Evolutionary conservation across 2,888 invertebrate genomes (phyloP).

Genomic region (Lepeophtheirus nordmannii): DNA sequence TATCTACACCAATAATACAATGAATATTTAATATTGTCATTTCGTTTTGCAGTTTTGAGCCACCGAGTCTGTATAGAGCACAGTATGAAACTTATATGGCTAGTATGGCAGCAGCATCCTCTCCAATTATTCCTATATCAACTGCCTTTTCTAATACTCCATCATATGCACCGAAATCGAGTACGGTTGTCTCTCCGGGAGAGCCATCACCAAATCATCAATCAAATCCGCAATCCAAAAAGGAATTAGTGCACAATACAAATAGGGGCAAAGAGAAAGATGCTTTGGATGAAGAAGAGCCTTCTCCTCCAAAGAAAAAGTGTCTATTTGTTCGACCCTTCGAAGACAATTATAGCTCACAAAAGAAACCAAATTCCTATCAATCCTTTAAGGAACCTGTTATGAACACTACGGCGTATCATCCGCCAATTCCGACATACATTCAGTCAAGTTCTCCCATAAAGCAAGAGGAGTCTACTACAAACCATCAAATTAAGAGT

Average conservation of each 20-base stretch:
- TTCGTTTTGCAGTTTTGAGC: neutral
- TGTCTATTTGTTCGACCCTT: conserved; percentile 19
- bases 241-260: too few species aligned
- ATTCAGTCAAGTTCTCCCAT: neutral
- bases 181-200: neutral
- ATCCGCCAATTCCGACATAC: neutral
- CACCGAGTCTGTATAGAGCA: neutral
- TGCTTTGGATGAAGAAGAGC: neutral
- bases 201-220: neutral
- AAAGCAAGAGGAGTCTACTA: neutral
- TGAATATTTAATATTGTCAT: neutral
- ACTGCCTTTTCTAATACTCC: neutral
- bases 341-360: conserved; percentile 11
- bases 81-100: conserved; percentile 1
- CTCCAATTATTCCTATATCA: neutral
- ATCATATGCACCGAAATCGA: neutral
- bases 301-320: neutral
- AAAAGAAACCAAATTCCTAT: neutral
- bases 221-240: too few species aligned
- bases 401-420: neutral
- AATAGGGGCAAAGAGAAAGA: too few species aligned
- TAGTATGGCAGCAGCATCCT: neutral
- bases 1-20: too few species aligned
- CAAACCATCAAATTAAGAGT: too few species aligned
- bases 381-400: neutral